A percentile compares a stretch with the other conserved stretches of the same genome.
Evolutionary conservation across 2,888 invertebrate genomes (phyloP).

Genomic region (Clitarchus hookeri): DNA sequence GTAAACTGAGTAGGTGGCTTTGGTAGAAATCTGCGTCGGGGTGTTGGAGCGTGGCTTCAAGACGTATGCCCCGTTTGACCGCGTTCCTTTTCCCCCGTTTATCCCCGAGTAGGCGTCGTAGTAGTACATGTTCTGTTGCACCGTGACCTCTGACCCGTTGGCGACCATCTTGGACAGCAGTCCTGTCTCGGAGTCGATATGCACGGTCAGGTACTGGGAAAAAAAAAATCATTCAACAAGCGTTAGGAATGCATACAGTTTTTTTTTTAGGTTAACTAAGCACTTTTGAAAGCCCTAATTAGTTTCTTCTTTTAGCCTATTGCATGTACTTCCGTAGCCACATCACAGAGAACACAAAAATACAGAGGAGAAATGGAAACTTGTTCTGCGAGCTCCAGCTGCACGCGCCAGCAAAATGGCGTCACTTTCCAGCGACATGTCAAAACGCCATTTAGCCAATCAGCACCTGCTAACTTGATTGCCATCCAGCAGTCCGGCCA

Average conservation of each 20-base stretch:
- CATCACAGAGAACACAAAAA: too few relatives aligned
- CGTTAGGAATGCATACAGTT: constrained; percentile 29
- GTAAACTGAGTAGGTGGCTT: background rate
- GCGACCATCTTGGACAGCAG: background rate
- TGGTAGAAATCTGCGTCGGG: background rate
- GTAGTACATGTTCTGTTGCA: background rate
- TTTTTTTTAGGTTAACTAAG: too few relatives aligned
- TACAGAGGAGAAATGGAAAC: too few relatives aligned
- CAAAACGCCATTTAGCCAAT: too few relatives aligned
- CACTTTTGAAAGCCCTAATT: too few relatives aligned
- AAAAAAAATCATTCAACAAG: constrained; percentile 61
- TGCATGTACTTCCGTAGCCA: too few relatives aligned
- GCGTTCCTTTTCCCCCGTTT: background rate
- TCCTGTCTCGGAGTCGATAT: background rate
- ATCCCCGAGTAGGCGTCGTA: background rate
- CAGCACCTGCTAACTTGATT: too few relatives aligned
- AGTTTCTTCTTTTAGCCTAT: too few relatives aligned
- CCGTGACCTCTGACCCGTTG: background rate
- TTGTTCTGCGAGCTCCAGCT: too few relatives aligned
- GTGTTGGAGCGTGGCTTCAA: background rate
- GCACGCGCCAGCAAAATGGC: too few relatives aligned
- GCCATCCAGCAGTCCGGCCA: too few relatives aligned
- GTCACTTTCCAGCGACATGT: too few relatives aligned
- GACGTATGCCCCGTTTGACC: background rate
- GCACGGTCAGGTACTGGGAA: constrained; percentile 37